These are phyloP conservation scores for Tribolium castaneum DNA, from an alignment of 1,140 invertebrate species.

Conservation along the genomic window DNA sequence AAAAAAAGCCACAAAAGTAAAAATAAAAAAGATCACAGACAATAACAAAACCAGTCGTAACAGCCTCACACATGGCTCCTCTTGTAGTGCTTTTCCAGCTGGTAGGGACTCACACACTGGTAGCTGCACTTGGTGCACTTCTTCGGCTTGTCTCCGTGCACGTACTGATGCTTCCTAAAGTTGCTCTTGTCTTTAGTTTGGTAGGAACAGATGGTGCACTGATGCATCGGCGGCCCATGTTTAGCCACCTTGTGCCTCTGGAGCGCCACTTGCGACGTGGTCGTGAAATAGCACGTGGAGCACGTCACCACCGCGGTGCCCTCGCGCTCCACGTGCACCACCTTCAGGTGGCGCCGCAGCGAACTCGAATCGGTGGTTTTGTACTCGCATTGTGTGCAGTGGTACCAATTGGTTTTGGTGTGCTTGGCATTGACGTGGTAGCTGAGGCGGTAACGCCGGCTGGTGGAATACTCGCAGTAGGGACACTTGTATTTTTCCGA, in stretches of 20 bases:
- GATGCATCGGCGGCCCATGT: neutral
- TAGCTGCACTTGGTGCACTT: slow-evolving; percentile 51
- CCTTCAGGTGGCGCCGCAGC: slow-evolving; percentile 20
- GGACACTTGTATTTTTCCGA: slow-evolving; percentile 33
- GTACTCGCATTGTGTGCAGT: slow-evolving; percentile 35
- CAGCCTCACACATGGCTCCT: slow-evolving; percentile 42
- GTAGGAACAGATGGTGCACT: slow-evolving; percentile 47
- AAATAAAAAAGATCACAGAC: too few relatives aligned
- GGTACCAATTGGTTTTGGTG: slow-evolving; percentile 38
- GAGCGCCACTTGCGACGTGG: neutral
- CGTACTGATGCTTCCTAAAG: slow-evolving; percentile 52
- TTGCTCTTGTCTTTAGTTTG: slow-evolving; percentile 52
- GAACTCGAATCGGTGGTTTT: slow-evolving; percentile 30
- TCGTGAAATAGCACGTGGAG: slow-evolving; percentile 25
- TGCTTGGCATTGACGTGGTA: slow-evolving; percentile 45
- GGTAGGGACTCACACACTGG: slow-evolving; percentile 52
- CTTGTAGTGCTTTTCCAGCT: slow-evolving; percentile 50
- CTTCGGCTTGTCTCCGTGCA: slow-evolving; percentile 47
- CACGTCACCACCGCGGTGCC: slow-evolving; percentile 1
- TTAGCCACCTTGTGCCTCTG: slow-evolving; percentile 26
- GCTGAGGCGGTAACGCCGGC: slow-evolving; percentile 35
- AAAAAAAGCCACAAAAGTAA: too few relatives aligned
- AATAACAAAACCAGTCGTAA: too few relatives aligned
- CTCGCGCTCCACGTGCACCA: neutral
- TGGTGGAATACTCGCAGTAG: slow-evolving; percentile 38